Base-by-base conservation (phyloP, 1,140 invertebrate genomes). In the Proales similis region DNA sequence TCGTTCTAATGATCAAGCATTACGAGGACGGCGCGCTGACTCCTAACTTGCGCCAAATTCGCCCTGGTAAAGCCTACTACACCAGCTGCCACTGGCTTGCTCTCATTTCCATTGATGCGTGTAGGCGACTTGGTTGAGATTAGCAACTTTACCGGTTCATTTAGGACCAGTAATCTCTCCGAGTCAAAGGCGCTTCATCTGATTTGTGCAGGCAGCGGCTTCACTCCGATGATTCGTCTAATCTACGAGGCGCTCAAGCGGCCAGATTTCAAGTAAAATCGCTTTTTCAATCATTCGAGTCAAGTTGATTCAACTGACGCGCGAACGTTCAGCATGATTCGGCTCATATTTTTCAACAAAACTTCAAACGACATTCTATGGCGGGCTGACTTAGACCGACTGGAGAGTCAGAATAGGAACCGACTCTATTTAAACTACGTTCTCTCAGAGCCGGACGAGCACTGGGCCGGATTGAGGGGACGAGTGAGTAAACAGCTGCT, bases 341-440 rank as follows among this genome's bases (percentile, higher is more conserved):
- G 27, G 11, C n/a, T 61, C 3, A n/a, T 61, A 22, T 61, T 61
- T n/a, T 61, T 61, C 29, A 61, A 61, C 12, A 61, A 61, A 61
- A 61, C 57, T 30, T 4, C 32, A 19, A 17, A 61, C 26, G 57
- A 61, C 38, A 61, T 61, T 11, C 11, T 61, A 24, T 46, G 22
- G 5, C 2, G 39, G 11, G 6, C 32, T 12, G 57, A 61, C 5
- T 30, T 61, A 9, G 19, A 61, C 29, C 22, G 33, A 32, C 9
- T 45, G n/a, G 1, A 5, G 19, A 6, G 47, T 26, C 2, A 45
- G 17, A 46, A 46, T 46, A 3, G n/a, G 17, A 45, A 45, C 32
- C 38, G 36, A 45, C 32, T n/a, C 22, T 7, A 30, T 29, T 49
- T 30, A 14, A 4, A 30, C 27, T 22, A 61, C 26, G 47, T 61